A percentile compares a stretch with the other conserved stretches of the same genome.
These are phyloP conservation scores for Notamacropus eugenii DNA, from an alignment of 2,797 vertebrate genomes.

Conservation along the genomic window DNA sequence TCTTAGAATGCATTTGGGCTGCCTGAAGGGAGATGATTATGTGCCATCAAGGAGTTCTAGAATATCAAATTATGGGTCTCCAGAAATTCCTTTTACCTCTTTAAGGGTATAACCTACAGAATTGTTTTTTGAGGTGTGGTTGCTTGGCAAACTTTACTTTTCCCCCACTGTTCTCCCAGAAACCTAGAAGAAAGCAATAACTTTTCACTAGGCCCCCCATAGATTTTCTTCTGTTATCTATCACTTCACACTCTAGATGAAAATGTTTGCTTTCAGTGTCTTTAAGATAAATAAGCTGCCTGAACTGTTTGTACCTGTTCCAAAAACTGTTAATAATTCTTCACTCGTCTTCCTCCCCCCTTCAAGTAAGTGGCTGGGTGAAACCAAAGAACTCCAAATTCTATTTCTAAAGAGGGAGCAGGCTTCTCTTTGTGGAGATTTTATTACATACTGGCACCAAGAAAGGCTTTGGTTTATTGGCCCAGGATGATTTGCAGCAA, in stretches of 20 bases:
- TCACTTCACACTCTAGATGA: constrained; percentile 22
- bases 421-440: constrained; percentile 5
- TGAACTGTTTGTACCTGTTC: constrained; percentile 21
- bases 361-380: constrained; percentile 37
- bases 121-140: constrained; percentile 58
- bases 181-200: background rate
- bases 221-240: constrained; percentile 37
- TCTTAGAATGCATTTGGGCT: background rate
- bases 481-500: constrained; percentile 53
- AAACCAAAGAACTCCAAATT: constrained; percentile 8
- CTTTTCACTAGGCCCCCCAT: constrained; percentile 33
- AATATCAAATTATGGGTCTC: constrained; percentile 60
- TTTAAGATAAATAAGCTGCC: constrained; percentile 49
- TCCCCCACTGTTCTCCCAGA: background rate
- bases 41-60: constrained; percentile 32
- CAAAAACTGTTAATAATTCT: constrained; percentile 56
- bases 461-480: constrained; percentile 54
- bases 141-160: constrained; percentile 52
- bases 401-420: background rate
- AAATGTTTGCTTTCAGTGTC: constrained; percentile 55
- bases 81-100: constrained; percentile 34
- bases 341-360: background rate
- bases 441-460: constrained; percentile 51
- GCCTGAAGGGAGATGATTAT: constrained; percentile 54
- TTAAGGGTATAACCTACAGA: constrained; percentile 4